Percentiles rank a stretch among this genome's conserved stretches.
These are phyloP conservation scores for Herpetotheres cachinnans DNA, from an alignment of 2,113 vertebrate genomes.

Conservation along the genomic window DNA sequence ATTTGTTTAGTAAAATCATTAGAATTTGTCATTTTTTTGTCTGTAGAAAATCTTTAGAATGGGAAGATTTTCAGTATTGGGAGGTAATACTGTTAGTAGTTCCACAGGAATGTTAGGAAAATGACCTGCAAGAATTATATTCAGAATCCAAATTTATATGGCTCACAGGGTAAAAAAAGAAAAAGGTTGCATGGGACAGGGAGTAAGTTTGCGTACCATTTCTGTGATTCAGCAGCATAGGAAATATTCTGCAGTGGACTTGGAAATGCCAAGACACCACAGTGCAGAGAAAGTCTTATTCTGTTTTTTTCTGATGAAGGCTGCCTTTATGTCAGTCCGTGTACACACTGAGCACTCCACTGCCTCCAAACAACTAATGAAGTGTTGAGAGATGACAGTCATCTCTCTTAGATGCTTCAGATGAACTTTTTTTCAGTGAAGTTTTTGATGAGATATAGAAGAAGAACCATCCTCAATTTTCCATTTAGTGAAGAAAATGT, in stretches of 20 bases:
- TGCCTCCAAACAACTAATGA: background rate
- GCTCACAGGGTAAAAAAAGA: background rate
- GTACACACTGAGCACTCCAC: fast-evolving
- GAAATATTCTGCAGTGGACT: background rate
- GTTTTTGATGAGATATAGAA: background rate
- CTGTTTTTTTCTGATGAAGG: background rate
- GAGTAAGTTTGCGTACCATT: background rate
- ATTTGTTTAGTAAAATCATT: background rate
- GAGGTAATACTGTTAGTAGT: background rate
- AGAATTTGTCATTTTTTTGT: background rate
- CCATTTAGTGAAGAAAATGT: background rate
- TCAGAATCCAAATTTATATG: background rate
- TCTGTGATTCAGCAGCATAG: background rate
- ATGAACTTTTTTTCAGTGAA: background rate
- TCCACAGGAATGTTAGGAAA: background rate
- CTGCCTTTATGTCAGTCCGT: background rate
- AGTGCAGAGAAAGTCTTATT: background rate
- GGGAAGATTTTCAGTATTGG: background rate
- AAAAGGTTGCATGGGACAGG: background rate
- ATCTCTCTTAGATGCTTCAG: background rate
- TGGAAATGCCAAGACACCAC: background rate
- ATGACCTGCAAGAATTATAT: background rate
- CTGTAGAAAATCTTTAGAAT: background rate
- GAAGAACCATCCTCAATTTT: background rate
- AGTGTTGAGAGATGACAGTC: background rate